Evolutionary conservation across 2,113 vertebrate species (phyloP), one percentile per base, ranked within the genome.

Genomic region (Orientallactaga bullata): DNA sequence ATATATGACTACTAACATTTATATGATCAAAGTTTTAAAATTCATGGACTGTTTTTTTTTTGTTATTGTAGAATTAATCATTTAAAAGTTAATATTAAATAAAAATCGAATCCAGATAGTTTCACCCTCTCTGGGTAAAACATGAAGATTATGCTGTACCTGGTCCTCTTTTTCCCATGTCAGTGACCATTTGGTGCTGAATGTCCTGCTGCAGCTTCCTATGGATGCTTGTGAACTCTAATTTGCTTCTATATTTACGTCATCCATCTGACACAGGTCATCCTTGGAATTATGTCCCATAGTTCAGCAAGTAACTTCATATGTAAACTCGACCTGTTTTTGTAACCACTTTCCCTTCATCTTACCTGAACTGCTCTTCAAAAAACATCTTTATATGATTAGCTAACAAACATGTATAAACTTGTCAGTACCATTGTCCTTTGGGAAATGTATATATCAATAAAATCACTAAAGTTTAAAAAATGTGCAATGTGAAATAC

Each of bases 11-110:
- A 37, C 9, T 66, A 61, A 74, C 63, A 15, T 55, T 13, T 55
- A 55, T 55, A 58, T 91, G 76, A 89, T 89, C 24, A 77, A 37
- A 88, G 24, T 94, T 71, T 85, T 8, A 69, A 93, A 94, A 85
- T 9, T 28, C 68, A 30, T 37, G 18, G 1, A 28, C 60, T 58
- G 12, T 94, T 78, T 90, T 47, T 90, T 13, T 68, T 91, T 84
- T 13, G n/a, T 37, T 95, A 88, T 82, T 20, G 24, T 81, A 51
- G 55, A 10, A 81, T 88, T 73, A 55, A 81, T 85, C 71, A 63
- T 93, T 94, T 86, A 35, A 74, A 77, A 95, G 55, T 79, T 16
- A 65, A 35, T 21, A 63, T 66, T 86, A 82, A 73, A 39, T 66
- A 35, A 88, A 83, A 88, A 55, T 55, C 73, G 80, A 72, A 85